Evolutionary conservation across 2,113 vertebrate genomes (phyloP).

Genomic region (Tachuris rubrigastra): DNA sequence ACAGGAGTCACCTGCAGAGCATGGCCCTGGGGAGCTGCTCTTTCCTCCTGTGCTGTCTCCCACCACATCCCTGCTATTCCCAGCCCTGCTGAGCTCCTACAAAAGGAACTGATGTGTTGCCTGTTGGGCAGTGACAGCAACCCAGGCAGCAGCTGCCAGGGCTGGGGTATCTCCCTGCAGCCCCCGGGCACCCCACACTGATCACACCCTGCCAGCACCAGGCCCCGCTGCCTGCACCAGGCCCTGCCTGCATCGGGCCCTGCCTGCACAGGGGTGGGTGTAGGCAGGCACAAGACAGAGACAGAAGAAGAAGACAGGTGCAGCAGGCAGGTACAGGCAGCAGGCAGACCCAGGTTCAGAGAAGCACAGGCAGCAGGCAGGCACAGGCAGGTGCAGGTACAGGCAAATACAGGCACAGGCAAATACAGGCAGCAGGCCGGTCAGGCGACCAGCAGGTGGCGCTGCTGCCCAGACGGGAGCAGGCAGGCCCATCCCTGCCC

Average conservation of each 20-base stretch:
- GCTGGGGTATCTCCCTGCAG: neutral
- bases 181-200: accelerated
- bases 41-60: neutral
- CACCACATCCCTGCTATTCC: accelerated
- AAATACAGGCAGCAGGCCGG: neutral
- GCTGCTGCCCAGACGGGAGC: neutral
- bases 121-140: neutral
- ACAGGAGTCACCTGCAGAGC: accelerated
- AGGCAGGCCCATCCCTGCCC: neutral
- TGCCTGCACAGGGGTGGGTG: no score
- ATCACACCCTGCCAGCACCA: neutral
- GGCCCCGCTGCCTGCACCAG: neutral
- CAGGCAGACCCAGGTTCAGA: neutral
- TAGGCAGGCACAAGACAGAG: neutral
- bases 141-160: neutral
- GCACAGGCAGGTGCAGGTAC: neutral
- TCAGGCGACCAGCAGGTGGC: slow-evolving; percentile 1
- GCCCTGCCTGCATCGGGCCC: neutral
- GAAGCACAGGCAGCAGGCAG: neutral
- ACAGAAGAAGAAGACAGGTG: neutral
- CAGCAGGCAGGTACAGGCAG: neutral
- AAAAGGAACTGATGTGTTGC: no score
- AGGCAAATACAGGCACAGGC: neutral
- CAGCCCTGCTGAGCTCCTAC: neutral
- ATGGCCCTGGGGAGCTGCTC: neutral